phyloP scores from a whole-genome alignment of 37 sponge, comb jelly and placozoan genomes.

The Haliclona indistincta region DNA sequence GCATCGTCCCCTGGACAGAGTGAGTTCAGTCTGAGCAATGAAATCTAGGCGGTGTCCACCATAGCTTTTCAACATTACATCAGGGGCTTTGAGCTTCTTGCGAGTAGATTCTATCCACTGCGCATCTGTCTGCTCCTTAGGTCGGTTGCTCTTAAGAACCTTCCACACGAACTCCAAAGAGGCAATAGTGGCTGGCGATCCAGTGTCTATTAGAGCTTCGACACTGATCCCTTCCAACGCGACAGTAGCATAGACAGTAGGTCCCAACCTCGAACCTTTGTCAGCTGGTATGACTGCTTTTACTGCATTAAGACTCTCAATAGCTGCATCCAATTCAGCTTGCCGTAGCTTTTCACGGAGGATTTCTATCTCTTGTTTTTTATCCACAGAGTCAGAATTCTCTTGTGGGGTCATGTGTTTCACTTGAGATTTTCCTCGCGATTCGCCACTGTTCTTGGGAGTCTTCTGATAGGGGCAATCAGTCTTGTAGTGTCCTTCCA shows the following conservation, averaged over 20 bases:
- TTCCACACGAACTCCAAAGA: slow-evolving; percentile 8
- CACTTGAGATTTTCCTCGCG: neutral
- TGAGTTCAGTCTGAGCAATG: slow-evolving; percentile 4
- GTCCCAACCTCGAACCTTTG: slow-evolving; percentile 1
- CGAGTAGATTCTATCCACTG: neutral
- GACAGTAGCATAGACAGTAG: slow-evolving; percentile 1
- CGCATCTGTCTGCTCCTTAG: neutral
- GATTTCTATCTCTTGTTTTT: slow-evolving; percentile 6
- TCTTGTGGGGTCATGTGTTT: neutral
- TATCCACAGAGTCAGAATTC: neutral
- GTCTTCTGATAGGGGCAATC: slow-evolving; percentile 24
- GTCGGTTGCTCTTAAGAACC: neutral
- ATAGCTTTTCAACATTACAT: neutral
- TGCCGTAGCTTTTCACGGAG: too few relatives aligned
- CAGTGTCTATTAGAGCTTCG: slow-evolving; percentile 20
- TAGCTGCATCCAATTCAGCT: too few relatives aligned
- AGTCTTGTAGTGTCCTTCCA: slow-evolving; percentile 16
- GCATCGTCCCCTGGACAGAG: neutral
- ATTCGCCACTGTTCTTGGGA: slow-evolving; percentile 3
- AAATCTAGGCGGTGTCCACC: neutral
- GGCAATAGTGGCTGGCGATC: slow-evolving; percentile 22
- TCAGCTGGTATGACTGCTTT: neutral
- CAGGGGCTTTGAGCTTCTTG: slow-evolving; percentile 3
- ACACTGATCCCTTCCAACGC: slow-evolving; percentile 3
- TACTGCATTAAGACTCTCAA: neutral